Evolutionary conservation across 2,113 vertebrate species (phyloP), one percentile per base, ranked within the genome.

Genomic region (Apus apus): DNA sequence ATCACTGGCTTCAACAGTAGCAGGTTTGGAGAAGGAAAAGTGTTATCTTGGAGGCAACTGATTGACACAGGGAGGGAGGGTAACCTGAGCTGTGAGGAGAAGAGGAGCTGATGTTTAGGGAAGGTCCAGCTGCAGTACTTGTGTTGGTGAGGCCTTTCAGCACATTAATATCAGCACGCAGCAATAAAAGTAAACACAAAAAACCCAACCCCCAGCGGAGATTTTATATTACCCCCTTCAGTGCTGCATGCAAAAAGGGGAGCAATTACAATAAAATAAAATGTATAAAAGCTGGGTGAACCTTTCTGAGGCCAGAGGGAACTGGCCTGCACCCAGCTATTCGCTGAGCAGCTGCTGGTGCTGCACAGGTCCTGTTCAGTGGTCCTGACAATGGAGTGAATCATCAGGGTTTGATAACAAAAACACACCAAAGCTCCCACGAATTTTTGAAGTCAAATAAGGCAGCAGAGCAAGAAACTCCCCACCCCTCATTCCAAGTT

Each of bases 351-450:
- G 43, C 1, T 26, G 38, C 46, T 40, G 43, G 20, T 25, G 20
- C 8, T 17, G 12, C 36, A 20, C 13, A 25, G 6, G 15, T 45
- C 57, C 48, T 18, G 13, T 1, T 20, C 18, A 74, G 15, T 1
- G 45, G 53, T 93, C 95, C 71, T 89, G 29, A 66, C 96, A 93
- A 89, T 1, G 94, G 91, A 96, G 93, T 83, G 86, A 61, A 62
- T 11, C 34, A 9, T 9, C 62, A 43, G 3, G 22, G 36, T 66
- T 50, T 11, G 10, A 9, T 0, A 29, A 13, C 50, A 34, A 27
- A 58, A 76, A 17, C 2, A 4, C 16, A 15, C 2, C 20, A 7
- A 54, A 27, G 26, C 6, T 2, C 9, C 13, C 8, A 32, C 6
- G 9, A 50, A 50, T 21, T 50, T 50, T 20, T 14, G 4, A 6